Evolutionary conservation across 2,888 invertebrate genomes (phyloP).

Genomic region (Frankliniella intonsa): DNA sequence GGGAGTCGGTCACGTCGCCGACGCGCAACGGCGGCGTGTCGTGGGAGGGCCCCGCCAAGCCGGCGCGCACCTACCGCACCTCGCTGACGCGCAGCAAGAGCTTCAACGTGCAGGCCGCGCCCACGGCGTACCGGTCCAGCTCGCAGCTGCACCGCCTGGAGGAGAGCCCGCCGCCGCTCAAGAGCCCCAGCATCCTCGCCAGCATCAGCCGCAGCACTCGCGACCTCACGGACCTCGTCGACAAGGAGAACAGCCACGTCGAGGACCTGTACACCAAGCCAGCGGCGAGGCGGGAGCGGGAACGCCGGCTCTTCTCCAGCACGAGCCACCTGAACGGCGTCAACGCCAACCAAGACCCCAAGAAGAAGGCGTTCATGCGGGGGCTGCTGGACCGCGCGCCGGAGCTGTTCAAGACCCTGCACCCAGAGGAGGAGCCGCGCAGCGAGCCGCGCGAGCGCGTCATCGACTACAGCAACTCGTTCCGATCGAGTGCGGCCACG

Average conservation of each 20-base stretch:
- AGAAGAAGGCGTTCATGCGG: conserved; percentile 63
- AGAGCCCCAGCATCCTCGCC: conserved; percentile 81
- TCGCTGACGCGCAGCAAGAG: conserved; percentile 74
- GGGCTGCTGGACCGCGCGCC: conserved; percentile 66
- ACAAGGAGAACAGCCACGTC: conserved; percentile 42
- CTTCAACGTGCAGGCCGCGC: conserved; percentile 71
- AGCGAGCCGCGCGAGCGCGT: conserved; percentile 35
- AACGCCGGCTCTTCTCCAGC: conserved; percentile 36
- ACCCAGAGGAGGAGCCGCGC: conserved; percentile 57
- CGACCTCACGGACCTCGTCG: conserved; percentile 62
- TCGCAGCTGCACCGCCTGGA: conserved; percentile 68
- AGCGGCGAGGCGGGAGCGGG: conserved; percentile 35
- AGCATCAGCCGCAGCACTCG: conserved; percentile 78
- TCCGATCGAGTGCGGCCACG: conserved; percentile 36
- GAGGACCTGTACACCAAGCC: conserved; percentile 33
- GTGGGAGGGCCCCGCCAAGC: conserved; percentile 63
- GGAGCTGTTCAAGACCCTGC: conserved; percentile 65
- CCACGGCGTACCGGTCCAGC: conserved; percentile 58
- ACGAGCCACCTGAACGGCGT: conserved; percentile 43
- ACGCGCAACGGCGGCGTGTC: conserved; percentile 37
- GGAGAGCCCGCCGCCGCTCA: conserved; percentile 66
- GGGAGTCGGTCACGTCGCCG: conserved; percentile 45
- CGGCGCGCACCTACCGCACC: conserved; percentile 72
- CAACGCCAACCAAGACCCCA: conserved; percentile 51
- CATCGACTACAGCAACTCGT: conserved; percentile 40